Evolutionary conservation across 2,888 invertebrate species (phyloP), one percentile per base, ranked within the genome.

Genomic region (Spilosoma lubricipeda): DNA sequence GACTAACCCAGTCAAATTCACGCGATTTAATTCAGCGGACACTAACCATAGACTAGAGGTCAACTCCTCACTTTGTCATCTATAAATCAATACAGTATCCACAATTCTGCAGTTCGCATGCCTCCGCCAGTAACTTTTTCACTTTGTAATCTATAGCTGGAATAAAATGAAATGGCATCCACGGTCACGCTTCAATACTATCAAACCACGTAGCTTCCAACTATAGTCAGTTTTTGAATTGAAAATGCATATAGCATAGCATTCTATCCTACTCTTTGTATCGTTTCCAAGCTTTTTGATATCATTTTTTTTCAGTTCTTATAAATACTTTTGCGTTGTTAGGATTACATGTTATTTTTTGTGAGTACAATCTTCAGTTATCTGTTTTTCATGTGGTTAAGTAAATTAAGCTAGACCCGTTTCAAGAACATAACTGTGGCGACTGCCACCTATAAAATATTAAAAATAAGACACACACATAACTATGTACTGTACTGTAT

Each of bases 11-110:
- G n/a, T n/a, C n/a, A n/a, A n/a, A n/a, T n/a, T n/a, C n/a, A n/a
- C n/a, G n/a, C n/a, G n/a, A n/a, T n/a, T n/a, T n/a, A n/a, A n/a
- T n/a, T n/a, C n/a, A n/a, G n/a, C n/a, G n/a, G n/a, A n/a, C n/a
- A n/a, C n/a, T 33, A 33, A 33, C 33, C 33, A 36, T 36, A 36
- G 36, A 67, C 59, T 71, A 74, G 77, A 84, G 85, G 84, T 84
- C 85, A 82, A 75, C 70, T 76, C 63, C 52, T 76, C 72, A 82
- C 86, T 85, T 84, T 74, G 81, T 79, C 84, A 85, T 85, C 48
- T 13, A 64, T 73, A 73, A 63, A 68, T 73, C 73, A 73, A 73
- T 52, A 64, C n/a, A 20, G 67, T 67, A 72, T 68, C 48, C 18
- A 63, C 67, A 64, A 69, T 36, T 48, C 33, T 59, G 48, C 73